phyloP scores from a whole-genome alignment of 2,888 invertebrate genomes.

The Rotaria magnacalcarata region DNA sequence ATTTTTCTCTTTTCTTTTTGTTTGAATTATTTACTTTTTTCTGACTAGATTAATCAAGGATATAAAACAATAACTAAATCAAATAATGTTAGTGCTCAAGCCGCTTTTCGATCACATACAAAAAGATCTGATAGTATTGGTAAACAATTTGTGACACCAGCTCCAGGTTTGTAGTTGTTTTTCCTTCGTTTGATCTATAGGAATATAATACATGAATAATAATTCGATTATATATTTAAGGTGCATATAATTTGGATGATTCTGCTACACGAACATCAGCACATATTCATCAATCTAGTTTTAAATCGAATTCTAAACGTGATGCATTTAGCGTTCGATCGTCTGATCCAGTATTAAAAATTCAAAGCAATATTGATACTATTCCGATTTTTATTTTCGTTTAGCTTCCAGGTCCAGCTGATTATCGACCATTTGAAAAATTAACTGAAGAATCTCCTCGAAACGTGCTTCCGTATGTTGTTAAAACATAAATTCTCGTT shows the following conservation, averaged over 20 bases:
- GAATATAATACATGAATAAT: no score
- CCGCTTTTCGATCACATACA: slow-evolving; percentile 57
- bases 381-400: slow-evolving; percentile 40
- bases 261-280: slow-evolving; percentile 51
- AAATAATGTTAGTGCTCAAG: slow-evolving; percentile 55
- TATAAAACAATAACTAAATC: slow-evolving; percentile 48
- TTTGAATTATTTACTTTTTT: not conserved
- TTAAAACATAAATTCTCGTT: not conserved
- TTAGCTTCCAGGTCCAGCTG: slow-evolving; percentile 56
- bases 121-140: slow-evolving; percentile 52
- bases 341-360: not conserved
- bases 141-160: slow-evolving; percentile 51
- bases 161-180: slow-evolving; percentile 52
- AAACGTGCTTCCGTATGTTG: slow-evolving; percentile 55
- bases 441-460: slow-evolving; percentile 47
- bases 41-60: not conserved
- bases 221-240: slow-evolving; percentile 48
- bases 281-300: slow-evolving; percentile 55
- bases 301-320: slow-evolving; percentile 54
- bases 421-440: slow-evolving; percentile 51
- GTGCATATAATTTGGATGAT: slow-evolving; percentile 57
- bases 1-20: not conserved
- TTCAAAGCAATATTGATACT: not conserved
- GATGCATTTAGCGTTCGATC: not conserved
- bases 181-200: not conserved